These are phyloP conservation scores for Hetaerina titia DNA, from an alignment of 2,888 invertebrate species.

Conservation along the genomic window DNA sequence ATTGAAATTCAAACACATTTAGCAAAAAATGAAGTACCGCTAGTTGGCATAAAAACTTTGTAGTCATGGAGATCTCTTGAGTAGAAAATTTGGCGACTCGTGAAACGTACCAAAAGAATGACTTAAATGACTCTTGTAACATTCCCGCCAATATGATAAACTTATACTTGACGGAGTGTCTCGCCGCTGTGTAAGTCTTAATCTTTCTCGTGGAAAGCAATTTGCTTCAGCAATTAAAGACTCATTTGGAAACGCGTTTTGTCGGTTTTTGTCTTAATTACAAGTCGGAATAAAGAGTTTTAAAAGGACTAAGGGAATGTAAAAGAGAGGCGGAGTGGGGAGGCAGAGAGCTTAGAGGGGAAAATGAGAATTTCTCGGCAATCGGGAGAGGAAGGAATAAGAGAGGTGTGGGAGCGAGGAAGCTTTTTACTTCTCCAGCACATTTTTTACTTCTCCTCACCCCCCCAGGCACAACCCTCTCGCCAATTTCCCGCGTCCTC, in stretches of 20 bases:
- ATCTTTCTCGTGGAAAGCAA: not conserved
- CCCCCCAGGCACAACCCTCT: not conserved
- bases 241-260: not conserved
- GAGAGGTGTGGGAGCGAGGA: not conserved
- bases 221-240: slow-evolving; percentile 22
- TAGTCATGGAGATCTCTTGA: not conserved
- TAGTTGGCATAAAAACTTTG: not conserved
- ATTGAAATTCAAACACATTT: too few relatives aligned
- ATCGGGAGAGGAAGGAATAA: not conserved
- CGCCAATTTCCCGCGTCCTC: not conserved
- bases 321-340: not conserved
- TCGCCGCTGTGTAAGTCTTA: not conserved
- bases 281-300: not conserved
- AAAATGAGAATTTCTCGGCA: not conserved
- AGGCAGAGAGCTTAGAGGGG: not conserved
- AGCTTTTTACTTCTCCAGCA: not conserved
- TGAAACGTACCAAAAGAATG: not conserved
- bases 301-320: not conserved
- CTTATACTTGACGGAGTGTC: not conserved
- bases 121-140: not conserved
- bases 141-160: not conserved
- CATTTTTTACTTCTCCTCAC: not conserved
- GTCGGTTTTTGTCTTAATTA: slow-evolving; percentile 4
- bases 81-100: not conserved
- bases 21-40: too few relatives aligned